Conservation (phyloP, 2,113 vertebrate genomes). For the Neotragus moschatus region DNA sequence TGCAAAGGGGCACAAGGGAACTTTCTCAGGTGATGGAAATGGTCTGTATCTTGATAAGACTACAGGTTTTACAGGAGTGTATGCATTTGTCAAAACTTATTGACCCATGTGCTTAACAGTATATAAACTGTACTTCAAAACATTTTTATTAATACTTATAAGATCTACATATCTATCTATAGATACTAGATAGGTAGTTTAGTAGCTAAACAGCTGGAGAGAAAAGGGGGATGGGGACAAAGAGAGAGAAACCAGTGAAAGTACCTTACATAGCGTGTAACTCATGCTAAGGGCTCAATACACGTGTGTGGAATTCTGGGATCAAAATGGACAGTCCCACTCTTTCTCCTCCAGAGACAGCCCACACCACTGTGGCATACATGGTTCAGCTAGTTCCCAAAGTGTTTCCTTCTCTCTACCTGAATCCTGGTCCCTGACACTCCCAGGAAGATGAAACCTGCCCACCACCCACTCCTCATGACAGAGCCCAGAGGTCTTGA, state of each 20-base stretch:
- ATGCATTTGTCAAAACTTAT: background rate
- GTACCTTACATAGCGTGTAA: background rate
- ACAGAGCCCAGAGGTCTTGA: background rate
- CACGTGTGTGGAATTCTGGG: background rate
- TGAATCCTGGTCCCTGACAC: background rate
- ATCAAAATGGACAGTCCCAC: background rate
- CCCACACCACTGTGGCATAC: background rate
- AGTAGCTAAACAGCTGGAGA: background rate
- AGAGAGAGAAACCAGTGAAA: background rate
- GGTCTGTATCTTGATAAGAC: background rate
- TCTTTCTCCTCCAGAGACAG: background rate
- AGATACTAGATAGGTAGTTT: background rate
- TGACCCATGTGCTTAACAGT: background rate
- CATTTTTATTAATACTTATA: background rate
- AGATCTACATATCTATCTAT: background rate
- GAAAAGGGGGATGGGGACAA: fast-evolving
- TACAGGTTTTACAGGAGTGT: background rate
- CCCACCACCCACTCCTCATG: background rate
- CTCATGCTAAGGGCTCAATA: background rate
- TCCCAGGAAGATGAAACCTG: background rate
- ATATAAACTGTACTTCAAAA: background rate
- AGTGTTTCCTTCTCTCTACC: background rate
- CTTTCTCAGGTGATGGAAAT: background rate
- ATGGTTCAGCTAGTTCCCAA: background rate
- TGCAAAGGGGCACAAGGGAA: background rate